Conservation (phyloP, 2,888 invertebrate genomes). For the Chrysomela aeneicollis region DNA sequence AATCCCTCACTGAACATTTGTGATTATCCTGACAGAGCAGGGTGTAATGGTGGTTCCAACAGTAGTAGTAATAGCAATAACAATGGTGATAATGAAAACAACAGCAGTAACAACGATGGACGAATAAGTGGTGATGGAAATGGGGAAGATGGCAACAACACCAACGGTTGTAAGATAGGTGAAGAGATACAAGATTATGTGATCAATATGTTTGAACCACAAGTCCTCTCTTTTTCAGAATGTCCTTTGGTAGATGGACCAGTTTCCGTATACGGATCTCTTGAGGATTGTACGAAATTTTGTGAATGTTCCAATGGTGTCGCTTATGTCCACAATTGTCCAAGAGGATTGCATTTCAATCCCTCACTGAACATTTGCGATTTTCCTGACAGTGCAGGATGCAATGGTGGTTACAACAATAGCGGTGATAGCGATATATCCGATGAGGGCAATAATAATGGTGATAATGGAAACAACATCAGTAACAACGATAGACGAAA, state of each 20-base stretch:
- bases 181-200: no score
- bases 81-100: no score
- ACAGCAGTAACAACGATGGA: background rate
- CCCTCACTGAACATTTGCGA: slow-evolving; percentile 28
- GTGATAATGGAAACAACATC: no score
- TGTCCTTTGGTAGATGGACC: slow-evolving; percentile 25
- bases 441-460: background rate
- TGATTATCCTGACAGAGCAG: slow-evolving; percentile 28
- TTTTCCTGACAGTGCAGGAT: slow-evolving; percentile 15
- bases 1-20: slow-evolving; percentile 34
- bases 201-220: no score
- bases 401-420: background rate
- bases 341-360: slow-evolving; percentile 30
- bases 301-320: slow-evolving; percentile 31
- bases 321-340: slow-evolving; percentile 27
- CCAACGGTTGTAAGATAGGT: background rate
- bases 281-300: slow-evolving; percentile 27
- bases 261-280: slow-evolving; percentile 23
- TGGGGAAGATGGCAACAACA: background rate
- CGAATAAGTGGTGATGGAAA: background rate
- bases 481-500: background rate
- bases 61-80: background rate
- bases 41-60: slow-evolving; percentile 10
- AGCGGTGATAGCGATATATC: background rate
- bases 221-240: no score